phyloP scores from a whole-genome alignment of 2,888 invertebrate species.

The Chymomyza amoena region DNA sequence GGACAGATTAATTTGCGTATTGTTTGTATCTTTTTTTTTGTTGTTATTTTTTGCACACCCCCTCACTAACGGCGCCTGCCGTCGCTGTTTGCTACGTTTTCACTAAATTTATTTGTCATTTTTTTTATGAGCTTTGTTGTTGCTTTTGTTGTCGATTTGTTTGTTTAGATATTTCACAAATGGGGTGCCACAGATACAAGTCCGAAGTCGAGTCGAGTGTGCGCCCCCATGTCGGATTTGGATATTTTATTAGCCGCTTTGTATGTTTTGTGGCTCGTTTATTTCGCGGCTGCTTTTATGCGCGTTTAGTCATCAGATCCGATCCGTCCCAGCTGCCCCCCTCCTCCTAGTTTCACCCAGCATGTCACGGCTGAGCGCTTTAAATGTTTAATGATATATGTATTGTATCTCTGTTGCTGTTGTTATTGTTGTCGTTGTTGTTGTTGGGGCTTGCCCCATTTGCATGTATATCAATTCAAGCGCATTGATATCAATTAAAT shows the following conservation, averaged over 20 bases:
- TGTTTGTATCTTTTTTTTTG: no score
- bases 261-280: slow-evolving; percentile 56
- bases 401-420: slow-evolving; percentile 33
- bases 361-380: slow-evolving; percentile 65
- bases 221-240: slow-evolving; percentile 8
- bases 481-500: slow-evolving; percentile 1
- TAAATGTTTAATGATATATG: slow-evolving; percentile 71
- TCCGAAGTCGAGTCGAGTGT: background rate
- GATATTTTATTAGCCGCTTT: slow-evolving; percentile 25
- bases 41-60: background rate
- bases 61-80: background rate
- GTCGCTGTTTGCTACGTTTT: slow-evolving; percentile 9
- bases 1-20: slow-evolving; percentile 8
- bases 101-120: slow-evolving; percentile 43
- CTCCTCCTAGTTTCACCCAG: slow-evolving; percentile 35
- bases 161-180: slow-evolving; percentile 37
- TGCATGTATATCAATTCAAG: background rate
- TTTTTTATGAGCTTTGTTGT: slow-evolving; percentile 12
- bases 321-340: background rate
- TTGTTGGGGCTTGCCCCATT: background rate
- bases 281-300: slow-evolving; percentile 39
- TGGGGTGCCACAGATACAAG: background rate
- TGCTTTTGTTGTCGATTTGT: slow-evolving; percentile 27
- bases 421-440: background rate
- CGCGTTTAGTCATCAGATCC: slow-evolving; percentile 20